A percentile compares a stretch with the other conserved stretches of the same genome.
Evolutionary conservation across 2,797 vertebrate species (phyloP).

Genomic region (Acipenser transmontanus): DNA sequence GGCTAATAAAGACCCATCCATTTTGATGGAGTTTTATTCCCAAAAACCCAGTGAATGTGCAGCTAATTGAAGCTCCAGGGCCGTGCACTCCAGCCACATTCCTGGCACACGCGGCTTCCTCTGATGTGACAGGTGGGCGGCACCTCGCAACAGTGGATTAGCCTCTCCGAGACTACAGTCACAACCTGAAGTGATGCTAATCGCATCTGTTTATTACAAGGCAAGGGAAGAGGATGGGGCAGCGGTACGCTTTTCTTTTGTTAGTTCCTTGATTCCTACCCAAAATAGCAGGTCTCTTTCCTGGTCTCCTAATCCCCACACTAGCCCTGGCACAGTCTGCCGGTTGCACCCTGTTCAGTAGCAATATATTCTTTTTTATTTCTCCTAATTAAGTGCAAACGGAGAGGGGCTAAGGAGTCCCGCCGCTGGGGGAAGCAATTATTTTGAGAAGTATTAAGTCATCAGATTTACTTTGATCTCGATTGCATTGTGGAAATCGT

Average conservation of each 20-base stretch:
- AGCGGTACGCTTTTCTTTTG: slow-evolving; percentile 44
- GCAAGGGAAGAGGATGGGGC: slow-evolving; percentile 24
- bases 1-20: no score
- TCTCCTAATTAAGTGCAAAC: slow-evolving; percentile 75
- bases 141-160: slow-evolving; percentile 77
- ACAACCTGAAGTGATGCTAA: slow-evolving; percentile 66
- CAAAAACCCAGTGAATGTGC: no score
- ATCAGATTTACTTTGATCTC: slow-evolving; percentile 99
- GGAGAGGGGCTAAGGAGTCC: slow-evolving; percentile 71
- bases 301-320: slow-evolving; percentile 56
- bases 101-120: slow-evolving; percentile 69
- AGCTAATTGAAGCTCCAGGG: no score
- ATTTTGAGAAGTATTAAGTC: slow-evolving; percentile 99
- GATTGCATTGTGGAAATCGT: slow-evolving; percentile 98
- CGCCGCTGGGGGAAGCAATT: slow-evolving; percentile 86
- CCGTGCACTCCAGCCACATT: slow-evolving; percentile 22
- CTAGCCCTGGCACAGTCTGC: slow-evolving; percentile 50
- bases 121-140: slow-evolving; percentile 80
- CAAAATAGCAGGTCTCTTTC: slow-evolving; percentile 69
- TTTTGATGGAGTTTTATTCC: no score
- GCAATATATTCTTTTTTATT: slow-evolving; percentile 31
- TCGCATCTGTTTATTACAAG: slow-evolving; percentile 72
- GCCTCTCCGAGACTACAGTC: slow-evolving; percentile 70
- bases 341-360: slow-evolving; percentile 56
- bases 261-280: slow-evolving; percentile 68